These are phyloP conservation scores for zebrafish (Danio rerio) DNA, from an alignment of 2,113 vertebrate genomes.

Conservation along the genomic window DNA sequence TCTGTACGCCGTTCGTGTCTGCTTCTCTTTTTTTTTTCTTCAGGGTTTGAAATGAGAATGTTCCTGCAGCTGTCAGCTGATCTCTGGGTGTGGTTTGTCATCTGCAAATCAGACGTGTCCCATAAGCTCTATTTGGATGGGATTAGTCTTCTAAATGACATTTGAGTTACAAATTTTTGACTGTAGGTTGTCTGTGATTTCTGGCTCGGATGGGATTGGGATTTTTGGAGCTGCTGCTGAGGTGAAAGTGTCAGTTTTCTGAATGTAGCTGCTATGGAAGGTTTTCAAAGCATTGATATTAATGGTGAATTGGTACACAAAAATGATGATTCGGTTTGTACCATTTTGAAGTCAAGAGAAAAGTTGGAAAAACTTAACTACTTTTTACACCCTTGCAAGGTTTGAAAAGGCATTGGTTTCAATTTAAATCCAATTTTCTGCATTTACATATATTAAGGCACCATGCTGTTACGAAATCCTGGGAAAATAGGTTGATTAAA, in stretches of 20 bases:
- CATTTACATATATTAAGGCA: too few relatives aligned
- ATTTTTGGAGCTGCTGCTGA: neutral
- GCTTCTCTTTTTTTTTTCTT: neutral
- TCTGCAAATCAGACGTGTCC: neutral
- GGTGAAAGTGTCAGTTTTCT: neutral
- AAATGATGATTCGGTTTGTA: too few relatives aligned
- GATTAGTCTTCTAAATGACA: neutral
- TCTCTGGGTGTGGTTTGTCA: conserved; percentile 10
- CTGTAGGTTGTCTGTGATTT: neutral
- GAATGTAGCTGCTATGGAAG: neutral
- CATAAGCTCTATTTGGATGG: neutral
- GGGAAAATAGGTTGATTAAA: too few relatives aligned
- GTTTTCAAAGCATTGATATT: neutral
- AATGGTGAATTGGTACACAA: too few relatives aligned
- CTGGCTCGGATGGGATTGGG: neutral
- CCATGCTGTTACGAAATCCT: too few relatives aligned
- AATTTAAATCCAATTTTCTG: too few relatives aligned
- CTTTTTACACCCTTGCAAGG: too few relatives aligned
- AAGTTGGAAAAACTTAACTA: too few relatives aligned
- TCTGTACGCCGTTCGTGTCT: neutral
- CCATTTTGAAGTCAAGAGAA: too few relatives aligned
- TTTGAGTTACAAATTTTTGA: neutral
- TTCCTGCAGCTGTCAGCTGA: conserved; percentile 15
- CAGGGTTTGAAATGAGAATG: neutral
- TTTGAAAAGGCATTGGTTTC: too few relatives aligned